These are phyloP conservation scores for Cisticola juncidis DNA, from an alignment of 2,113 vertebrate genomes.

Conservation along the genomic window DNA sequence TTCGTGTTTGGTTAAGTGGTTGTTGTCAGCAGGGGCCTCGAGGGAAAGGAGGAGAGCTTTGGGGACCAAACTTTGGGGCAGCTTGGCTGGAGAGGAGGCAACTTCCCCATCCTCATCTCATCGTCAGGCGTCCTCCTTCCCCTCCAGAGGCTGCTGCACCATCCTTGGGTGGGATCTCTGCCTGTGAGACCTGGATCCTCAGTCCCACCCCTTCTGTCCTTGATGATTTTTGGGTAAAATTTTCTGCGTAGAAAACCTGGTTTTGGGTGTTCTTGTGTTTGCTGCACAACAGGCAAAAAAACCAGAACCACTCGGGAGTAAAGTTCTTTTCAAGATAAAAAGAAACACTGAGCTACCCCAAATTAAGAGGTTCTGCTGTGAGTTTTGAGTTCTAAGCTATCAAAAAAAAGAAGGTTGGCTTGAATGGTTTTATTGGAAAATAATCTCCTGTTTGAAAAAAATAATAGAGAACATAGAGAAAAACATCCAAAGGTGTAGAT, in stretches of 20 bases:
- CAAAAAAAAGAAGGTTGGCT: not conserved
- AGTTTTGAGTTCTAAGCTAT: not conserved
- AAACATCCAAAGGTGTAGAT: not conserved
- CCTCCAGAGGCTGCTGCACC: not conserved
- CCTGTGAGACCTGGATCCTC: not conserved
- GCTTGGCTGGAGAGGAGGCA: not conserved
- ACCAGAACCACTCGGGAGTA: not conserved
- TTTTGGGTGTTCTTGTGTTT: not conserved
- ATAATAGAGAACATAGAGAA: not conserved
- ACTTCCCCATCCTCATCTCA: not conserved
- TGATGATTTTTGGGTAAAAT: not conserved
- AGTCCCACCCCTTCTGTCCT: not conserved
- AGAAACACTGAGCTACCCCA: not conserved
- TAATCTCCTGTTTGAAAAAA: not conserved
- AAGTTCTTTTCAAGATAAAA: not conserved
- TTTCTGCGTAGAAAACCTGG: accelerated
- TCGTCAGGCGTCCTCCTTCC: not conserved
- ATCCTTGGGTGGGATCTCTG: not conserved
- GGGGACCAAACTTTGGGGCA: not conserved
- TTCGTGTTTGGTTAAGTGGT: not conserved
- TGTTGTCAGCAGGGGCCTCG: not conserved
- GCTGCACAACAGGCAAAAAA: not conserved
- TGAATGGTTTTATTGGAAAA: not conserved
- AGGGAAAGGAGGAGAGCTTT: not conserved
- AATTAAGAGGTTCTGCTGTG: not conserved